phyloP scores from a whole-genome alignment of 2,797 vertebrate species.

The Tragopan temminckii region DNA sequence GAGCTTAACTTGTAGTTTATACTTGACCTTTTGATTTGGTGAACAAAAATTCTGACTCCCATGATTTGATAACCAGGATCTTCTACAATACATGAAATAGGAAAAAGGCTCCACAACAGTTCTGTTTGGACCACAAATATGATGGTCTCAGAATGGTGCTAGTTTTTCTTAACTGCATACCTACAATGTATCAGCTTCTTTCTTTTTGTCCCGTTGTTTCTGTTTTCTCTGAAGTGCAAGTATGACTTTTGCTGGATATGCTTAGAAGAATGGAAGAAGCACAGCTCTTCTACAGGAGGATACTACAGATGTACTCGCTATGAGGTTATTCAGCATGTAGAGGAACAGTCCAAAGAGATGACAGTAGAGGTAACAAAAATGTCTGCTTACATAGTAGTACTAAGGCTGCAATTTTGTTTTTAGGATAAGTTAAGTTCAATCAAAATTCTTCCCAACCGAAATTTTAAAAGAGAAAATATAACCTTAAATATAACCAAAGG shows the following conservation, averaged over 20 bases:
- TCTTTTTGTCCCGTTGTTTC: background rate
- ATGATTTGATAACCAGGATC: background rate
- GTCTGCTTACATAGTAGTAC: background rate
- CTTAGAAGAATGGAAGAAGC: conserved; percentile 99
- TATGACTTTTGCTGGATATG: conserved; percentile 99
- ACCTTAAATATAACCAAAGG: background rate
- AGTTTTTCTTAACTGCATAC: background rate
- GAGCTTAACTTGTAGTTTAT: background rate
- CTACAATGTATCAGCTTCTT: background rate
- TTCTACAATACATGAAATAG: background rate
- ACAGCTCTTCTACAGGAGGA: conserved; percentile 98
- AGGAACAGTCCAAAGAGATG: conserved; percentile 98
- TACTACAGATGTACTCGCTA: conserved; percentile 99
- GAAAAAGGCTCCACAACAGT: background rate
- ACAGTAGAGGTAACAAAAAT: conserved; percentile 91
- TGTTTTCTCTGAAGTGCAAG: conserved; percentile 88
- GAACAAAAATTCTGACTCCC: background rate
- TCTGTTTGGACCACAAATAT: background rate
- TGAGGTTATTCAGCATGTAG: conserved; percentile 97
- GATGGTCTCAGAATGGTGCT: background rate
- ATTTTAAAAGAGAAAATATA: background rate
- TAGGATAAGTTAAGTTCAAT: background rate
- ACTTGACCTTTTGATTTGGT: background rate
- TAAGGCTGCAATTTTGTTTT: background rate
- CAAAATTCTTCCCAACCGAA: background rate